Base-by-base conservation (phyloP, 35 echinoderm and acorn worm genomes). In the Chiridota heheva region DNA sequence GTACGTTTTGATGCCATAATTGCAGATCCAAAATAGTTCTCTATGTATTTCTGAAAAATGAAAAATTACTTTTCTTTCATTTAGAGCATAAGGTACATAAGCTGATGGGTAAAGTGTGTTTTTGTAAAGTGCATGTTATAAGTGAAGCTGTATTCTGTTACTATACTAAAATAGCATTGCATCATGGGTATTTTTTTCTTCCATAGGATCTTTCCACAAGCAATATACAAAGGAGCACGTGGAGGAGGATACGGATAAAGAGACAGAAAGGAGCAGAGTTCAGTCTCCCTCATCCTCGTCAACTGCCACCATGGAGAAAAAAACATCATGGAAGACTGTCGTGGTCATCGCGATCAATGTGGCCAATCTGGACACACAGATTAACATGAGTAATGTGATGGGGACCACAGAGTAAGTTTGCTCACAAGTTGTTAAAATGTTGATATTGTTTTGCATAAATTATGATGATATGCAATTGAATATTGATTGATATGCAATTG, bases 331-430 rank as follows among this genome's bases (percentile, higher is more conserved):
- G 94, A 83, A 88, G 67, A 97, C 94, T 0, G 57, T 82, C n/a
- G 84, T 97, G 26, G 62, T 91, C 16, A 40, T 97, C 6, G 94
- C 79, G 15, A 73, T 97, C 78, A 97, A 91, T 46, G 82, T 97
- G 61, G 70, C 85, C 40, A 87, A 91, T 68, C 72, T 97, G 56
- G 89, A 97, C 39, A 87, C 84, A 36, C 78, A 97, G 44, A 97
- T 97, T 70, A 97, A 91, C 67, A 97, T 97, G 94, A 97, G 94
- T 56, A 97, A 97, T 33, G 94, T 97, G 17, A 97, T 97, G 94
- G 94, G 94, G 4, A 97, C 77, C n/a, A 91, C 94, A 47, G 43
- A 87, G 94, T 97, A 82, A 97, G 94, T 88, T 63, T 22, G 8
- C 7, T 12, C 40, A 2, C n/a, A 29, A 29, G 7, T 65, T 53